These are phyloP conservation scores for Plectropomus leopardus DNA, from an alignment of 2,113 vertebrate species.

Conservation along the genomic window DNA sequence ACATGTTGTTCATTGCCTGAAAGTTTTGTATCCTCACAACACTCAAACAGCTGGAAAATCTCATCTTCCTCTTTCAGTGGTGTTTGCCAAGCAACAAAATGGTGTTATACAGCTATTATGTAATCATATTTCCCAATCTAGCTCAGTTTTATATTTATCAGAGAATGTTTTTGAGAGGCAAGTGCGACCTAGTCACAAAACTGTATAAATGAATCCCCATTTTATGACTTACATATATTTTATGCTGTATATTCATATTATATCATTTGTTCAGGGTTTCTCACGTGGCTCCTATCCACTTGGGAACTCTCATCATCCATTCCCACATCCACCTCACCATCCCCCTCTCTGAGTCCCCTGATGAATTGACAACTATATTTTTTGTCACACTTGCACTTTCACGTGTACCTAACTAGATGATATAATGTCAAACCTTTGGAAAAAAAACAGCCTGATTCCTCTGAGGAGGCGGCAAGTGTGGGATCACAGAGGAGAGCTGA, in stretches of 20 bases:
- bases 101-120: neutral
- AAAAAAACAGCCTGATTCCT: conserved; percentile 58
- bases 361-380: conserved; percentile 37
- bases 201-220: neutral
- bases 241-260: neutral
- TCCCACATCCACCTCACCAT: neutral
- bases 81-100: neutral
- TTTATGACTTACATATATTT: neutral
- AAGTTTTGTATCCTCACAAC: conserved; percentile 16
- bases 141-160: neutral
- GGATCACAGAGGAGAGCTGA: conserved; percentile 33
- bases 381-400: conserved; percentile 26
- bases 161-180: neutral
- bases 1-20: conserved; percentile 49
- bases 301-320: neutral
- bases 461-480: conserved; percentile 35
- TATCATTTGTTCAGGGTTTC: neutral
- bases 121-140: neutral
- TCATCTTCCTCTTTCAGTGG: neutral
- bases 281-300: neutral
- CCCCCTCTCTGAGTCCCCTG: neutral
- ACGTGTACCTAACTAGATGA: conserved; percentile 43
- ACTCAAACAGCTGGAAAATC: neutral
- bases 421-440: conserved; percentile 50
- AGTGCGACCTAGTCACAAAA: neutral